Conservation (phyloP, 2,113 vertebrate genomes). For the Phrynosoma platyrhinos region DNA sequence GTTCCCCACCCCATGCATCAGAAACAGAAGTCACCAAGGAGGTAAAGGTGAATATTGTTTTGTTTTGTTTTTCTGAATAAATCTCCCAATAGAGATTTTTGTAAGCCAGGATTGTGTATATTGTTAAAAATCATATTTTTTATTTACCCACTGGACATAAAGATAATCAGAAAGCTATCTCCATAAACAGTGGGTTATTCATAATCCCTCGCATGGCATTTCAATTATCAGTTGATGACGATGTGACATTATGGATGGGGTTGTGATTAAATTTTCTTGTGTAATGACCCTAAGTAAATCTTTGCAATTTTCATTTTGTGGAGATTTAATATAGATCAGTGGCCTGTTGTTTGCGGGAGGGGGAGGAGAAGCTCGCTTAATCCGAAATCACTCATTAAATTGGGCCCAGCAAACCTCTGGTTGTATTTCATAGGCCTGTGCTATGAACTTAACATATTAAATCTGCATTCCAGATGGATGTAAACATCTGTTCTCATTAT, state of each 20-base stretch:
- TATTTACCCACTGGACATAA: constrained; percentile 70
- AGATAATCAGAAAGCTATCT: constrained; percentile 82
- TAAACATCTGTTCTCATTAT: constrained; percentile 84
- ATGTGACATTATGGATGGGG: constrained; percentile 73
- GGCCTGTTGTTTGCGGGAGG: constrained; percentile 79
- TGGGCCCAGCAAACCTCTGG: constrained; percentile 84
- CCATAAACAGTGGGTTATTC: constrained; percentile 85
- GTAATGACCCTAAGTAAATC: constrained; percentile 91
- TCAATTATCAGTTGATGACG: constrained; percentile 76
- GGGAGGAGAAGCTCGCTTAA: constrained; percentile 80
- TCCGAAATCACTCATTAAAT: constrained; percentile 90
- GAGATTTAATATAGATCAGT: constrained; percentile 95
- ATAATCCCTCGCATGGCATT: constrained; percentile 82
- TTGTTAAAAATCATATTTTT: constrained; percentile 77
- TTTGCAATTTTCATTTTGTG: constrained; percentile 97
- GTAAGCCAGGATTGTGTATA: constrained; percentile 51
- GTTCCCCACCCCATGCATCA: fast-evolving
- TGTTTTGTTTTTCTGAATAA: constrained; percentile 7
- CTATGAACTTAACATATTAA: constrained; percentile 76
- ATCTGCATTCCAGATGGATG: constrained; percentile 77
- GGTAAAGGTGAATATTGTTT: background rate
- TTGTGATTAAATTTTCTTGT: constrained; percentile 91
- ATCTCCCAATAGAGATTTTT: constrained; percentile 42
- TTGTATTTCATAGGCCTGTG: constrained; percentile 80
- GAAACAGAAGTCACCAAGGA: background rate